Evolutionary conservation across 2,113 vertebrate species (phyloP), one percentile per base, ranked within the genome.

Genomic region (Phalacrocorax pelagicus): DNA sequence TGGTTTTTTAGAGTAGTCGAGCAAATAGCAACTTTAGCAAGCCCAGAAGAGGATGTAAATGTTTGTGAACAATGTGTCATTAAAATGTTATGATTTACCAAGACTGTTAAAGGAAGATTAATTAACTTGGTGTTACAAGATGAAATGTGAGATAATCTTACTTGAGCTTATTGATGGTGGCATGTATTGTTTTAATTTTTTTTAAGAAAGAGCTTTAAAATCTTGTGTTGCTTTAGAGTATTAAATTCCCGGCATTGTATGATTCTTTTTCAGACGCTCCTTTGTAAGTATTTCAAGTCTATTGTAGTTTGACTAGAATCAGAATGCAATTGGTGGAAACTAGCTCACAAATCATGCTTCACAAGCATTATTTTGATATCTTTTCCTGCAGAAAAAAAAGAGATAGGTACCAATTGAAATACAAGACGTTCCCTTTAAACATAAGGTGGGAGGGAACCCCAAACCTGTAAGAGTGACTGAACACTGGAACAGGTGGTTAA

Each of bases 181-280:
- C 88, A 86, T 83, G 73, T 85, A 88, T 36, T 88, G 67, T 92
- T 88, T 86, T 69, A 23, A 34, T 66, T 93, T 93, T 93, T 46
- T 90, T 81, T 65, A 69, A 86, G 58, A 65, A 85, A 44, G 36
- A 67, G 40, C 8, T n/a, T 86, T 88, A 80, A 93, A 94, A 65
- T 86, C 54, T 72, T 88, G 18, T 63, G 14, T 77, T 95, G 67
- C 40, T 92, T 93, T 88, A 71, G 24, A 72, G 44, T 77, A 55
- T 93, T 86, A 90, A 92, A 93, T 97, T 93, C 92, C 75, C 90
- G 71, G 42, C 62, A 73, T 95, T 77, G 71, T 79, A n/a, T 81
- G 75, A 86, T 70, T 79, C 77, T 71, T 92, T 93, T 88, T 80
- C 81, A 92, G 87, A 36, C 58, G 57, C 61, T 87, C 52, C 58